phyloP scores from a whole-genome alignment of 2,797 vertebrate genomes.

The Chelmon rostratus region DNA sequence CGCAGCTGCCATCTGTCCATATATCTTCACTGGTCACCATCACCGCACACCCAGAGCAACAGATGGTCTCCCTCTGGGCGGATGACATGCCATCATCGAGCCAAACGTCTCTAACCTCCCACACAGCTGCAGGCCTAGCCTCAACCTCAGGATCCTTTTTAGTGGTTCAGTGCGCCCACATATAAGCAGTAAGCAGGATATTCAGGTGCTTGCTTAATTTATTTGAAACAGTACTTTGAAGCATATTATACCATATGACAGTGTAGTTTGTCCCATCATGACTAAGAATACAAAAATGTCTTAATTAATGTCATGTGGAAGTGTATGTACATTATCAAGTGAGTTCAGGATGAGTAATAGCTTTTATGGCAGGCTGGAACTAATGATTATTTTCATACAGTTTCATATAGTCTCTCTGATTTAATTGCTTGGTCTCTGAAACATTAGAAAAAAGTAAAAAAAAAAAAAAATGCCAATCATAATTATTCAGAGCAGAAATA shows the following conservation, averaged over 20 bases:
- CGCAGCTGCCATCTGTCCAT: constrained; percentile 76
- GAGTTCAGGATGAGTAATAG: not conserved
- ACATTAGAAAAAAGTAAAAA: not conserved
- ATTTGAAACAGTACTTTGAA: not conserved
- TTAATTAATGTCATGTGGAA: not conserved
- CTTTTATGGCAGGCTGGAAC: not conserved
- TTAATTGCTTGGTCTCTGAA: not conserved
- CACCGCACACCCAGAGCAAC: constrained; percentile 54
- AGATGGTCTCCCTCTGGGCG: constrained; percentile 68
- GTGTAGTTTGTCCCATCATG: too few species aligned
- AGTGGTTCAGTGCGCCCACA: not conserved
- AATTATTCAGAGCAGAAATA: too few species aligned
- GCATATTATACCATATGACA: not conserved
- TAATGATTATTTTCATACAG: not conserved
- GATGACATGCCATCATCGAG: constrained; percentile 58
- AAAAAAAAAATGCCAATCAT: not conserved
- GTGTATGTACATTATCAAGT: not conserved
- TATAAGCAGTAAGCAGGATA: not conserved
- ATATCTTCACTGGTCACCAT: constrained; percentile 37
- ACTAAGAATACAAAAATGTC: not conserved
- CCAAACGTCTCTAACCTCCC: constrained; percentile 28
- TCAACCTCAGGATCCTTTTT: constrained; percentile 1
- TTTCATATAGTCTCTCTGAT: not conserved
- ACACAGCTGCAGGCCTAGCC: constrained; percentile 22
- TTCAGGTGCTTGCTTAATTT: not conserved